phyloP scores from a whole-genome alignment of 2,888 invertebrate genomes.

The Ophion costatus region DNA sequence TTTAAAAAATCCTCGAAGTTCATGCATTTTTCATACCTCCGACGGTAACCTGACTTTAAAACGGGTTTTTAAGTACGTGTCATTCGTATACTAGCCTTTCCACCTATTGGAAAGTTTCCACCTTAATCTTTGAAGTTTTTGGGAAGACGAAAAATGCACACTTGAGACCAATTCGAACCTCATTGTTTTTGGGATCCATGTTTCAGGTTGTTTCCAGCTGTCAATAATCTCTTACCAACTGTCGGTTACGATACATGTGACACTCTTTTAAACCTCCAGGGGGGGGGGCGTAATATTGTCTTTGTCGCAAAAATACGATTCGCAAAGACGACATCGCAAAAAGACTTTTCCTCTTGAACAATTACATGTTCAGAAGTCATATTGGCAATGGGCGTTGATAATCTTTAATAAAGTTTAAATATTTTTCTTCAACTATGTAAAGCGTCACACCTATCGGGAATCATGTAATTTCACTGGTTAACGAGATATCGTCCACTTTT shows the following conservation, averaged over 20 bases:
- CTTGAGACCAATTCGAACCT: neutral
- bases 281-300: neutral
- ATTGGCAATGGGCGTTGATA: neutral
- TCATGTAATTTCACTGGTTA: constrained; percentile 94
- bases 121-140: neutral
- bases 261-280: neutral
- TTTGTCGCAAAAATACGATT: neutral
- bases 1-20: too few species aligned
- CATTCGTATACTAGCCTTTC: neutral
- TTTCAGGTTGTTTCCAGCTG: neutral
- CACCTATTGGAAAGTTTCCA: neutral
- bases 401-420: neutral
- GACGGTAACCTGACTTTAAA: constrained; percentile 84
- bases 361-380: too few species aligned
- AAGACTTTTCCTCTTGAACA: too few species aligned
- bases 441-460: constrained; percentile 93
- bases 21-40: too few species aligned
- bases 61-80: constrained; percentile 91
- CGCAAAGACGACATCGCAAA: too few species aligned
- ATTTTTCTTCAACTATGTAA: constrained; percentile 44
- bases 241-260: neutral
- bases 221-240: neutral
- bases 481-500: constrained; percentile 91
- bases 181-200: neutral
- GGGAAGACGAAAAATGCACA: neutral